Percentiles rank a stretch among this genome's conserved stretches.
phyloP scores from a whole-genome alignment of 2,888 invertebrate species.

The Aphidoletes aphidimyza region DNA sequence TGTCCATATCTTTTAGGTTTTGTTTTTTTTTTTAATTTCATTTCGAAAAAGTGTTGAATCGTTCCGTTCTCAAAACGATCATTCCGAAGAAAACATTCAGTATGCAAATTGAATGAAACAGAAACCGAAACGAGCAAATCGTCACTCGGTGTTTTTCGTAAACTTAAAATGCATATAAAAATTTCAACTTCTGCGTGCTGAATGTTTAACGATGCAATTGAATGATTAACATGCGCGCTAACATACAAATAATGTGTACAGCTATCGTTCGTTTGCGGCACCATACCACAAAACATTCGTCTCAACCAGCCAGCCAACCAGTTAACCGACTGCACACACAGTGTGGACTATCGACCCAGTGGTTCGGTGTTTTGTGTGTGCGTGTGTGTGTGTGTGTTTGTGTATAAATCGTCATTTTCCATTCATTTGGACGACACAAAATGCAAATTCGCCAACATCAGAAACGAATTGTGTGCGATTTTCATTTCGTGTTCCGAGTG shows the following conservation, averaged over 20 bases:
- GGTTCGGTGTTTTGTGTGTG: background rate
- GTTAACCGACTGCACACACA: background rate
- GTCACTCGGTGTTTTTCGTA: slow-evolving; percentile 2
- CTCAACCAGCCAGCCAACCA: background rate
- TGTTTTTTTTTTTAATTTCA: background rate
- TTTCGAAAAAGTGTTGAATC: background rate
- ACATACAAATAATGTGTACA: slow-evolving; percentile 42
- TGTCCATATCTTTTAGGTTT: background rate
- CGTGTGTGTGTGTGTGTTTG: no score
- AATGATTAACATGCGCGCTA: slow-evolving; percentile 51
- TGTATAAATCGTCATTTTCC: no score
- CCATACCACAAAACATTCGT: background rate
- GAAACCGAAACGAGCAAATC: background rate
- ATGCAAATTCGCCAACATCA: slow-evolving; percentile 1
- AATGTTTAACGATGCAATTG: slow-evolving; percentile 51
- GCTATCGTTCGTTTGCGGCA: background rate
- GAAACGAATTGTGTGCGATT: slow-evolving; percentile 20
- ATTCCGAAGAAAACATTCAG: background rate
- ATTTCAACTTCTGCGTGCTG: slow-evolving; percentile 46
- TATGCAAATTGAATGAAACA: background rate
- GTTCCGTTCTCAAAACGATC: background rate
- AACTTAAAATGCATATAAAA: slow-evolving; percentile 23
- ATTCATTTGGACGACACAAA: background rate
- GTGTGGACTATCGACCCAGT: background rate
- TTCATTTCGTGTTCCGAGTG: slow-evolving; percentile 32